Conservation (phyloP, 1,140 invertebrate genomes). For the Nasonia giraulti region DNA sequence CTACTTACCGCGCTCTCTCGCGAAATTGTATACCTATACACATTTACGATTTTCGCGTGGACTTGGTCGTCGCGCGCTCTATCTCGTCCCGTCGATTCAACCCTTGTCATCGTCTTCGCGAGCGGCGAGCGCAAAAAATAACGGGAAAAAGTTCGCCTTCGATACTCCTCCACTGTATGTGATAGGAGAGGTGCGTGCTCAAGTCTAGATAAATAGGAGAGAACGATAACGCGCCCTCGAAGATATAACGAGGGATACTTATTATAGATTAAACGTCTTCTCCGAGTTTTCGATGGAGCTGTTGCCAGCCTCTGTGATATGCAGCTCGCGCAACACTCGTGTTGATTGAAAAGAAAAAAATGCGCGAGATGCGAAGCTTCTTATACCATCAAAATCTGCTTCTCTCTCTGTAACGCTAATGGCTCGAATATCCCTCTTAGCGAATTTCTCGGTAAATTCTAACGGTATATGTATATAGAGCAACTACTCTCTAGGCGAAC, state of each 20-base stretch:
- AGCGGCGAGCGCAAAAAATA: neutral
- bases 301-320: too few species aligned
- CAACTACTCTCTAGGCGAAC: neutral
- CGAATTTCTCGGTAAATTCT: neutral
- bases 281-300: neutral
- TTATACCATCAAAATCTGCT: neutral
- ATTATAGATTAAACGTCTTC: neutral
- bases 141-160: neutral
- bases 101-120: too few species aligned
- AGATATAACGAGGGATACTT: conserved; percentile 14
- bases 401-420: neutral
- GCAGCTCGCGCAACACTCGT: too few species aligned
- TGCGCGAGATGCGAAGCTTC: neutral
- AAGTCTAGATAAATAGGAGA: conserved; percentile 23
- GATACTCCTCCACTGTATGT: neutral
- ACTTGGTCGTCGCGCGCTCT: neutral
- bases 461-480: neutral
- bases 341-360: too few species aligned
- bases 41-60: too few species aligned
- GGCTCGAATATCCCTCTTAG: neutral
- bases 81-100: neutral
- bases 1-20: too few species aligned
- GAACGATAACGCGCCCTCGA: neutral
- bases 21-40: too few species aligned
- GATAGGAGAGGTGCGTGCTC: neutral